A percentile compares a stretch with the other conserved stretches of the same genome.
phyloP scores from a whole-genome alignment of 2,113 vertebrate species.

The Amphilophus citrinellus region DNA sequence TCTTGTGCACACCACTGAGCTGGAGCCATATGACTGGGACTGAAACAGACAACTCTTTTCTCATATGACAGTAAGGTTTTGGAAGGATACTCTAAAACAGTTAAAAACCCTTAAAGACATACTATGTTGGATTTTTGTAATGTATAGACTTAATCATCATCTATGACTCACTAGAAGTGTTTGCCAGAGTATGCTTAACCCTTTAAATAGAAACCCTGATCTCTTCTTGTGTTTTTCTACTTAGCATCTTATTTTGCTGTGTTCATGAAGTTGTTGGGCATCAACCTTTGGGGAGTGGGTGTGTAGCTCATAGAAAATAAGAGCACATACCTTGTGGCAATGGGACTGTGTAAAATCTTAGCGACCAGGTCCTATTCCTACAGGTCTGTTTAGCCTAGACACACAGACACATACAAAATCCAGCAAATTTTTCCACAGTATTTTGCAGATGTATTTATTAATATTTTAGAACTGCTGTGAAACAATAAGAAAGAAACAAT shows the following conservation, averaged over 20 bases:
- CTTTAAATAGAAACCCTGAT: background rate
- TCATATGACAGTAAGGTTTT: background rate
- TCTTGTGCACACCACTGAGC: background rate
- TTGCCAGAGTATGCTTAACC: background rate
- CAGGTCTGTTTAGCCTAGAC: too few relatives aligned
- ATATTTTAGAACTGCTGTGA: background rate
- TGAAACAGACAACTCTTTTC: conserved; percentile 14
- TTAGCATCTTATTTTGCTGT: too few relatives aligned
- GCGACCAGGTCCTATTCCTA: too few relatives aligned
- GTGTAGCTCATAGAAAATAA: background rate
- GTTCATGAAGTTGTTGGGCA: background rate
- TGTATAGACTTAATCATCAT: rapidly evolving
- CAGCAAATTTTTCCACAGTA: background rate
- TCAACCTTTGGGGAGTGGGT: background rate
- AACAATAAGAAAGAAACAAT: background rate
- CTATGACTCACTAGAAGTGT: background rate
- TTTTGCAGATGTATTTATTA: background rate
- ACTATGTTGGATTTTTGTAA: background rate
- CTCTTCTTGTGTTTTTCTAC: too few relatives aligned
- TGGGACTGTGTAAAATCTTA: background rate
- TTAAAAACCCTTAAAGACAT: background rate
- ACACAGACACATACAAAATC: too few relatives aligned
- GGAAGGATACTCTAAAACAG: background rate
- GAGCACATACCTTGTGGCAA: background rate
- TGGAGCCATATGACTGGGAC: conserved; percentile 4